phyloP scores from a whole-genome alignment of 2,888 invertebrate genomes.

The Hemaris fuciformis region DNA sequence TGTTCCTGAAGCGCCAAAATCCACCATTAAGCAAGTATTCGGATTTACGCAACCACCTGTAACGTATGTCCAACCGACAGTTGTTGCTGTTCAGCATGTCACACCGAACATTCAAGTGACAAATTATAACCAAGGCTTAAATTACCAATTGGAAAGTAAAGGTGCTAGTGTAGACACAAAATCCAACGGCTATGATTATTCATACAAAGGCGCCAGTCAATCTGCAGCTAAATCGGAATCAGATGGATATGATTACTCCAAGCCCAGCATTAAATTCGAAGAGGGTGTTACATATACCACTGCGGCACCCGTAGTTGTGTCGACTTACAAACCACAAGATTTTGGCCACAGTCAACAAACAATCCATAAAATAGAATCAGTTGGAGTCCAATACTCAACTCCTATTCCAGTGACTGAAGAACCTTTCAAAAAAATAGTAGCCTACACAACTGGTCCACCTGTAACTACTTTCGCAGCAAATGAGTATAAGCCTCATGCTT shows the following conservation, averaged over 20 bases:
- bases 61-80: slow-evolving; percentile 66
- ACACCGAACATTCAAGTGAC: slow-evolving; percentile 53
- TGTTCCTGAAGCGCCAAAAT: slow-evolving; percentile 62
- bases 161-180: slow-evolving; percentile 29
- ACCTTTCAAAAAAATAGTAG: slow-evolving; percentile 65
- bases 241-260: slow-evolving; percentile 59
- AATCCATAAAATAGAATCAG: slow-evolving; percentile 53
- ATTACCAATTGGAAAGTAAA: slow-evolving; percentile 47
- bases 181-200: slow-evolving; percentile 52
- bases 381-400: slow-evolving; percentile 57
- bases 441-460: slow-evolving; percentile 67
- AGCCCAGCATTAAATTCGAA: slow-evolving; percentile 64
- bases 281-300: slow-evolving; percentile 63
- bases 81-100: slow-evolving; percentile 51
- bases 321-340: slow-evolving; percentile 61
- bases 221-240: slow-evolving; percentile 31
- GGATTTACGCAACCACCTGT: slow-evolving; percentile 68
- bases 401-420: slow-evolving; percentile 60
- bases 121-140: slow-evolving; percentile 53
- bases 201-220: slow-evolving; percentile 21
- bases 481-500: slow-evolving; percentile 53
- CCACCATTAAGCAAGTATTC: slow-evolving; percentile 69
- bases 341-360: slow-evolving; percentile 62
- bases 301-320: slow-evolving; percentile 54
- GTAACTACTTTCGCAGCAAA: slow-evolving; percentile 45